A percentile compares a stretch with the other conserved stretches of the same genome.
Evolutionary conservation across 1,140 invertebrate genomes (phyloP).

Genomic region (Ylistrum balloti): DNA sequence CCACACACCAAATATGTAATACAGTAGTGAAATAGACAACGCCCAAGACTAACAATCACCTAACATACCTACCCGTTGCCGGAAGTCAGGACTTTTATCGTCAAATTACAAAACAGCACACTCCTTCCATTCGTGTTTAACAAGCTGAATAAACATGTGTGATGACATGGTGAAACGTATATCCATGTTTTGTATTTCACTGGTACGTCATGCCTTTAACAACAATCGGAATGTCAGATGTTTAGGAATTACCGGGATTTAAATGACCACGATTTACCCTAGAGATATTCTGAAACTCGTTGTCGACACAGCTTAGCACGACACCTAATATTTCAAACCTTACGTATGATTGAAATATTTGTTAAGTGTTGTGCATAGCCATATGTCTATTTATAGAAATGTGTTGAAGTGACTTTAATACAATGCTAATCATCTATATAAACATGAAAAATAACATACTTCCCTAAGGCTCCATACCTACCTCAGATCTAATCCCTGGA

Average conservation of each 20-base stretch:
- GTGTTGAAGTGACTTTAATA: background rate
- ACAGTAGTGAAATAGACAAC: slow-evolving; percentile 4
- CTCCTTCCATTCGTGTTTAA: no score
- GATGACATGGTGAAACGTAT: no score
- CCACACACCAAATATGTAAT: background rate
- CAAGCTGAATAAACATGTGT: no score
- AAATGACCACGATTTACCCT: background rate
- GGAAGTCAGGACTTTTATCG: background rate
- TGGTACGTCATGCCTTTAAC: no score
- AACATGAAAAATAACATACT: background rate
- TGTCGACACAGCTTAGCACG: background rate
- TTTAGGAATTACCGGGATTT: background rate
- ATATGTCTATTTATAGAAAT: slow-evolving; percentile 25
- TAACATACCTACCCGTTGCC: background rate
- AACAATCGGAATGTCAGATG: background rate
- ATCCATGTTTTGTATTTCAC: no score
- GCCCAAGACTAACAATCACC: background rate
- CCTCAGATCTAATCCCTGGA: background rate
- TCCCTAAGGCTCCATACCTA: background rate
- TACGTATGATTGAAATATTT: background rate
- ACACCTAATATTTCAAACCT: background rate
- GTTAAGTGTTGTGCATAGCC: background rate
- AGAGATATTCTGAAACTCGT: background rate
- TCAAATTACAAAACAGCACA: background rate
- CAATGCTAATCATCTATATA: background rate